These are phyloP conservation scores for Crocallis elinguaria DNA, from an alignment of 2,888 invertebrate species.

Conservation along the genomic window DNA sequence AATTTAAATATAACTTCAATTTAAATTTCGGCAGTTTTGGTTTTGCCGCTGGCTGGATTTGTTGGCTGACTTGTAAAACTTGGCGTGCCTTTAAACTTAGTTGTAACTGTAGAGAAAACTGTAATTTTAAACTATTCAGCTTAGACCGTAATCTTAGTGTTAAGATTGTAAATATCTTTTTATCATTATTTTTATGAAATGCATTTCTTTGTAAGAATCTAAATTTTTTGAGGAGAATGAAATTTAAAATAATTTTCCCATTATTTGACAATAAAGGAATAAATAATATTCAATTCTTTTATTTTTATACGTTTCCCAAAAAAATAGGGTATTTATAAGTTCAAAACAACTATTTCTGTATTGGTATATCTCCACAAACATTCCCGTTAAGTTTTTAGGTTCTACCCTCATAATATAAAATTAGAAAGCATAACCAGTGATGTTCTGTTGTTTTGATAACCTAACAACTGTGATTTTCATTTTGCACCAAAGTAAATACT, in stretches of 20 bases:
- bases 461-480: too few species aligned
- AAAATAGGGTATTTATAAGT: neutral
- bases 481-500: too few species aligned
- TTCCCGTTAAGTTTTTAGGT: too few species aligned
- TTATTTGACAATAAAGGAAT: slow-evolving; percentile 83
- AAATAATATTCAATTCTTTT: slow-evolving; percentile 63
- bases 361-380: too few species aligned
- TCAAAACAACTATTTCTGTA: too few species aligned
- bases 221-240: slow-evolving; percentile 73
- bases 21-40: slow-evolving; percentile 4
- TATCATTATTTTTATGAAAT: slow-evolving; percentile 82
- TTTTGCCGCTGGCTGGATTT: slow-evolving; percentile 6
- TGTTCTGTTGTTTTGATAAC: too few species aligned
- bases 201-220: slow-evolving; percentile 80
- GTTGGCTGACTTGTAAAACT: slow-evolving; percentile 42
- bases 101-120: slow-evolving; percentile 56
- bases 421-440: too few species aligned
- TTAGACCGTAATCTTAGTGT: slow-evolving; percentile 47
- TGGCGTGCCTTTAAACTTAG: slow-evolving; percentile 68
- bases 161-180: slow-evolving; percentile 76
- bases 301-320: slow-evolving; percentile 26
- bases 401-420: too few species aligned
- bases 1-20: slow-evolving; percentile 9
- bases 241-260: slow-evolving; percentile 79
- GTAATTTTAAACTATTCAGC: slow-evolving; percentile 73